Evolutionary conservation across 2,113 vertebrate species (phyloP).

Genomic region (Donacobius atricapilla): DNA sequence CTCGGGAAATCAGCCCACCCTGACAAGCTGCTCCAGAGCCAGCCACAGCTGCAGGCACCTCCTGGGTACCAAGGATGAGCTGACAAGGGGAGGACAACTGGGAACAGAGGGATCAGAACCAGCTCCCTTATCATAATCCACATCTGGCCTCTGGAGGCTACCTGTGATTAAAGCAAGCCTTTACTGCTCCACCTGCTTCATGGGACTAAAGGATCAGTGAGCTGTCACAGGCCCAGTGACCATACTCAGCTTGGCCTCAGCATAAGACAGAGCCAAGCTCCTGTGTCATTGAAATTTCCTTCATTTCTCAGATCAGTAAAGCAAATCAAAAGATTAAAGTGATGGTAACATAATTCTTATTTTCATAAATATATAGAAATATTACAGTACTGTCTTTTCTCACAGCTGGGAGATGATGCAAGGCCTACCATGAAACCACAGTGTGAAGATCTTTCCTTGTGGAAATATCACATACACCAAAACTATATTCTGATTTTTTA

Average conservation of each 20-base stretch:
- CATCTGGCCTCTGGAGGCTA: not conserved
- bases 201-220: not conserved
- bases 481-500: not conserved
- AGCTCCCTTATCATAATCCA: not conserved
- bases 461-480: constrained; percentile 4
- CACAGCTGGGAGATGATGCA: not conserved
- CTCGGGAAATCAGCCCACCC: not conserved
- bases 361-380: not conserved
- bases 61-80: not conserved
- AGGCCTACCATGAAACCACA: not conserved
- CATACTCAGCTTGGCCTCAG: not conserved
- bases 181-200: not conserved
- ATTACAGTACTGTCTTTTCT: not conserved
- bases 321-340: not conserved
- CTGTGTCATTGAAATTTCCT: not conserved
- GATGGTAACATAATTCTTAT: not conserved
- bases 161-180: not conserved
- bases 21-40: not conserved
- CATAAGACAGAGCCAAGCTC: not conserved
- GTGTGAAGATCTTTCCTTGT: not conserved
- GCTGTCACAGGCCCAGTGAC: not conserved
- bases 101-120: not conserved
- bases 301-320: not conserved
- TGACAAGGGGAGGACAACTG: not conserved
- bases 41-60: not conserved